These are phyloP conservation scores for Caenorhabditis angaria DNA, from an alignment of 2,888 invertebrate genomes.

Conservation along the genomic window DNA sequence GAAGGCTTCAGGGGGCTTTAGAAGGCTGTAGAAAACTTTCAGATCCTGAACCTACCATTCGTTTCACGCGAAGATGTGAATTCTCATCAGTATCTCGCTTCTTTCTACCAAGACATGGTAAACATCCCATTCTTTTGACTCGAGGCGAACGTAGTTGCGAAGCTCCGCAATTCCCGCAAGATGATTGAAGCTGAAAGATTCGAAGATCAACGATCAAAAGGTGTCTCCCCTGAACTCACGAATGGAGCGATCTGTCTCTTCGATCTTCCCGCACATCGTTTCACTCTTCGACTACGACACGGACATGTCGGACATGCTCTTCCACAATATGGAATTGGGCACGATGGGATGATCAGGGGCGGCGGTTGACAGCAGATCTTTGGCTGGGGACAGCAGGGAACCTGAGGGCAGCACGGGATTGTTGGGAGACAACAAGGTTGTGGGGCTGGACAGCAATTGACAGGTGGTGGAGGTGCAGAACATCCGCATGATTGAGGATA, in stretches of 20 bases:
- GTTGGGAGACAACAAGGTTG: conserved; percentile 36
- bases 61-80: conserved; percentile 24
- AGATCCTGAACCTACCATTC: conserved; percentile 40
- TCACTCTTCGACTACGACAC: conserved; percentile 30
- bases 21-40: no score
- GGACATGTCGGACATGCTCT: conserved; percentile 39
- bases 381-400: conserved; percentile 41
- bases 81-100: conserved; percentile 27
- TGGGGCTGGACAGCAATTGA: conserved; percentile 27
- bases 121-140: conserved; percentile 42
- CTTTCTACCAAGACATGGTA: conserved; percentile 38
- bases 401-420: conserved; percentile 35
- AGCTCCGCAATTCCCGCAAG: conserved; percentile 29
- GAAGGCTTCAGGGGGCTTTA: not conserved
- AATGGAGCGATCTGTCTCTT: not conserved
- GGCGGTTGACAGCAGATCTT: conserved; percentile 39
- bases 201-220: not conserved
- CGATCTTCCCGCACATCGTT: conserved; percentile 6
- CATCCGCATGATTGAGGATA: conserved; percentile 23
- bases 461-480: conserved; percentile 18
- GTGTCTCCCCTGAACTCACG: not conserved
- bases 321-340: conserved; percentile 30
- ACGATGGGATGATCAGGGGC: conserved; percentile 7
- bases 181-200: conserved; percentile 17
- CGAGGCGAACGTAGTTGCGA: conserved; percentile 25